Evolutionary conservation across 2,113 vertebrate genomes (phyloP), one percentile per base, ranked within the genome.

Genomic region (Otolemur garnettii): DNA sequence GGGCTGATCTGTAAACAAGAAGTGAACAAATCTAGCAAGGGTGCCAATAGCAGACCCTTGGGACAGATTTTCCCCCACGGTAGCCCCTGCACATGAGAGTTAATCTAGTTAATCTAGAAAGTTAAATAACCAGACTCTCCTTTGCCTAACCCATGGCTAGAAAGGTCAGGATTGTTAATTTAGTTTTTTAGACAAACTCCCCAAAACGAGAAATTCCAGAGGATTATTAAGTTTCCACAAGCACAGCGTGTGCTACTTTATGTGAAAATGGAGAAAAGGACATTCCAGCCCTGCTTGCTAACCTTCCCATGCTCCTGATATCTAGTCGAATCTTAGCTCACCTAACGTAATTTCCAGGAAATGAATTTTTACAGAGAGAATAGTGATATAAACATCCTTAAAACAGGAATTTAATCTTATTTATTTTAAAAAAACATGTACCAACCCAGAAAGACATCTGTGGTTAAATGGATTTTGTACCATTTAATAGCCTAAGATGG

Each of bases 381-480:
- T 9, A 74, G 68, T 82, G 64, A 38, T 42, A 26, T 38, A 53
- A 82, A 90, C 66, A 90, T 13, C 74, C 53, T 72, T 74, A 83
- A 80, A 79, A 38, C 26, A 62, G 24, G 17, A 71, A 81, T 64
- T 91, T 88, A 80, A 81, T 59, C 35, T 53, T 62, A 62, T 19
- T 90, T 93, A 24, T 68, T 90, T 87, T 68, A 68, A 75, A 35
- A 38, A 81, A 80, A 78, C 69, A 42, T 74, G 87, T 84, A 59
- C 55, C 77, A 80, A 90, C 57, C 68, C 50, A 69, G 59, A 74
- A 69, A 87, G 19, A 74, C 71, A 38, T 66, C 35, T 33, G 5
- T 68, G 86, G 42, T 77, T 87, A 69, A 81, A 69, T 57, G 66
- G 38, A 3, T 82, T 60, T 53, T 21, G 38, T 87, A 42, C 13